A percentile compares a stretch with the other conserved stretches of the same genome.
phyloP scores from a whole-genome alignment of 1,140 invertebrate species.

The Chrysomallon squamiferum region DNA sequence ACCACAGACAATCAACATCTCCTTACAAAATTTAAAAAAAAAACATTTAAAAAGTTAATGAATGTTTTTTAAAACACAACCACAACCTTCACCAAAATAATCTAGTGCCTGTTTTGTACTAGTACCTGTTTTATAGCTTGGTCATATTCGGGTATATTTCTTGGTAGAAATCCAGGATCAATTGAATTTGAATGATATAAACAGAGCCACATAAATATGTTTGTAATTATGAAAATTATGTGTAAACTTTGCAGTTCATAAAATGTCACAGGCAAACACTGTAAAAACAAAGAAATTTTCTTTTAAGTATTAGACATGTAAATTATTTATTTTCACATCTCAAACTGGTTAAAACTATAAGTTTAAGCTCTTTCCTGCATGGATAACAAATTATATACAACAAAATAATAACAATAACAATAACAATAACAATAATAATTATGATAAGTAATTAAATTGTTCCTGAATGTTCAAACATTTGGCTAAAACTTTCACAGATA shows the following conservation, averaged over 20 bases:
- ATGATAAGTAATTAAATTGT: too few relatives aligned
- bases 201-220: constrained; percentile 89
- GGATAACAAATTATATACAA: too few relatives aligned
- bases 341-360: background rate
- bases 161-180: constrained; percentile 87
- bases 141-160: constrained; percentile 88
- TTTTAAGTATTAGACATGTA: background rate
- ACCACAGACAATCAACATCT: too few relatives aligned
- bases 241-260: constrained; percentile 82
- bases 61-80: too few relatives aligned
- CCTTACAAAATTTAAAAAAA: too few relatives aligned
- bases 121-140: constrained; percentile 76
- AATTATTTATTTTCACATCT: background rate
- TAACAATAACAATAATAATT: too few relatives aligned
- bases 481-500: too few relatives aligned
- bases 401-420: too few relatives aligned
- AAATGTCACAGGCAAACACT: constrained; percentile 90
- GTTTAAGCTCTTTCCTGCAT: background rate
- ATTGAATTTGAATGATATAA: constrained; percentile 87
- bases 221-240: constrained; percentile 89
- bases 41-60: too few relatives aligned
- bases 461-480: too few relatives aligned
- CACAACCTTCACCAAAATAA: too few relatives aligned
- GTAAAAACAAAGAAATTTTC: constrained; percentile 44
- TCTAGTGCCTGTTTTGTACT: too few relatives aligned